Evolutionary conservation across 2,797 vertebrate species (phyloP).

Genomic region (Cygnus olor): DNA sequence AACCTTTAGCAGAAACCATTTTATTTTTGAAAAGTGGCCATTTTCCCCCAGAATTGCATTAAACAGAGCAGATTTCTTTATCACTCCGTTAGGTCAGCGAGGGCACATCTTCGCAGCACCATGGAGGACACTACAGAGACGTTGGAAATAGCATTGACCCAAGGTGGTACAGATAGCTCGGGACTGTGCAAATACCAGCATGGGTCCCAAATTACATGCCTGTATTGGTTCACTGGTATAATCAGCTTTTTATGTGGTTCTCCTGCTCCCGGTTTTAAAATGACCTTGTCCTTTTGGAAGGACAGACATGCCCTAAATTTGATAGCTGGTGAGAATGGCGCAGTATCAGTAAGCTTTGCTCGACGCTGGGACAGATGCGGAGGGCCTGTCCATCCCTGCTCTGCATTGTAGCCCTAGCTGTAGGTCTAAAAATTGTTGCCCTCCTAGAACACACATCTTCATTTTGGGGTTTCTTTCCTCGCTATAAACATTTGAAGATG

Average conservation of each 20-base stretch:
- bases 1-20: neutral
- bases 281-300: neutral
- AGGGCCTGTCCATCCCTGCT: neutral
- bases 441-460: neutral
- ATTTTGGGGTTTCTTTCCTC: neutral
- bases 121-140: neutral
- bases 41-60: neutral
- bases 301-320: neutral
- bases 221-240: neutral
- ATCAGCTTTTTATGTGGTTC: neutral
- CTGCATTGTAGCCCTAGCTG: neutral
- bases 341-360: neutral
- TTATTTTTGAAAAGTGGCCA: neutral
- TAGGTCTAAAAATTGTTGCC: neutral
- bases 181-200: neutral
- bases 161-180: neutral
- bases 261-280: neutral
- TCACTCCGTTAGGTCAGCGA: neutral
- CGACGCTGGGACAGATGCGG: fast-evolving
- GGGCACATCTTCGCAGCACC: neutral
- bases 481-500: neutral
- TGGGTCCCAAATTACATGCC: neutral
- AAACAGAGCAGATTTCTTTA: neutral
- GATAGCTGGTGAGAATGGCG: neutral
- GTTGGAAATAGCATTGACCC: neutral